Conservation (phyloP, 2,888 invertebrate species). For the Brachypalpus laphriformis region DNA sequence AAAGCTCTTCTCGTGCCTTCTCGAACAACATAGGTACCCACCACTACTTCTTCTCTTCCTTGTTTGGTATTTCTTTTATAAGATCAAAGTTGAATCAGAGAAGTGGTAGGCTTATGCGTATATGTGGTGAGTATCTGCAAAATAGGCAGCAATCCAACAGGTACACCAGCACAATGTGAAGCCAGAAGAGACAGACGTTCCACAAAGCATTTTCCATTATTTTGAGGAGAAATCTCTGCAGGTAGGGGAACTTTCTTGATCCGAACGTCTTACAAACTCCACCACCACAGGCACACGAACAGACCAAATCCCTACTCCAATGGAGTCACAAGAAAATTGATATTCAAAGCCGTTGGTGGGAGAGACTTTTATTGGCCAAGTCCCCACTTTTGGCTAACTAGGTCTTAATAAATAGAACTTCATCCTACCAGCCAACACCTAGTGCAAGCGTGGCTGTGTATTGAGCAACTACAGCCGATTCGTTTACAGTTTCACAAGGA, state of each 20-base stretch:
- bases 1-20: conserved; percentile 45
- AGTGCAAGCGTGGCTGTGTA: conserved; percentile 83
- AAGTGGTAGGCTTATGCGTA: background rate
- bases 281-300: conserved; percentile 45
- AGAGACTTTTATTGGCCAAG: conserved; percentile 67
- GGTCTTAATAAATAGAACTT: conserved; percentile 84
- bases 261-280: background rate
- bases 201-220: conserved; percentile 17
- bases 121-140: conserved; percentile 37
- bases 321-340: conserved; percentile 39
- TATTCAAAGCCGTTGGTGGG: conserved; percentile 63
- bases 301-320: conserved; percentile 48
- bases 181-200: conserved; percentile 59
- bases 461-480: conserved; percentile 81
- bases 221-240: conserved; percentile 49
- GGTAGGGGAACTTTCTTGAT: conserved; percentile 40
- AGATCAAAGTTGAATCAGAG: conserved; percentile 63
- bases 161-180: conserved; percentile 13
- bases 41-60: conserved; percentile 43
- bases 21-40: conserved; percentile 6
- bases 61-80: conserved; percentile 41
- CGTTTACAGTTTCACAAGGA: conserved; percentile 70
- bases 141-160: conserved; percentile 13
- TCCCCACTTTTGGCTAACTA: conserved; percentile 79
- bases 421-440: conserved; percentile 82